Percentiles rank a stretch among this genome's conserved stretches.
Conservation (phyloP, 2,888 invertebrate species). For the Plagodis dolabraria region DNA sequence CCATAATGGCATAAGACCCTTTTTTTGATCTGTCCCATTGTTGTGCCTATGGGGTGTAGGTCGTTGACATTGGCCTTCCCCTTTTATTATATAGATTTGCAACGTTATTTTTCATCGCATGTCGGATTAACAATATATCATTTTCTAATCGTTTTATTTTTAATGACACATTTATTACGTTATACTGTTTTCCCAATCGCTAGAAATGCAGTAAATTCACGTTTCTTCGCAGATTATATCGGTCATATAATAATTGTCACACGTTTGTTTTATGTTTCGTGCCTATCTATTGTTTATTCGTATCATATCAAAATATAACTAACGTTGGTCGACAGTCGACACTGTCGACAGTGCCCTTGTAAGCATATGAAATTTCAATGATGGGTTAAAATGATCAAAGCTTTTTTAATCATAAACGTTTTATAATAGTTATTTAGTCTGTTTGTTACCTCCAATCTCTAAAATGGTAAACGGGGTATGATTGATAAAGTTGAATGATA, state of each 20-base stretch:
- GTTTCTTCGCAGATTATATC: conserved; percentile 33
- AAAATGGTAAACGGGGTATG: no score
- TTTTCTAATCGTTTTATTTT: conserved; percentile 62
- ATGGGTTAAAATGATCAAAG: no score
- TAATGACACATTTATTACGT: conserved; percentile 34
- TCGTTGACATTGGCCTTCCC: conserved; percentile 82
- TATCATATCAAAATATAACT: no score
- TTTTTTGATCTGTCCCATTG: conserved; percentile 72
- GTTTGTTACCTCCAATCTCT: no score
- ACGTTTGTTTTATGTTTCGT: background rate
- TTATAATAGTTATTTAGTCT: no score
- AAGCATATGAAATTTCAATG: no score
- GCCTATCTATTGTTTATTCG: no score
- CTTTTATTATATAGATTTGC: conserved; percentile 69
- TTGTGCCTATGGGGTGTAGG: conserved; percentile 74
- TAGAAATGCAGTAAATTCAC: conserved; percentile 42
- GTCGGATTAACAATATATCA: conserved; percentile 76
- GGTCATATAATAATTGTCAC: background rate
- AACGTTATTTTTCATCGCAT: conserved; percentile 70
- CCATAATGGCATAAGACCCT: conserved; percentile 75
- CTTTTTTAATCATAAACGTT: no score
- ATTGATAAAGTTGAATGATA: no score
- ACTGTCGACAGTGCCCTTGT: no score
- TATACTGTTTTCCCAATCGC: conserved; percentile 56
- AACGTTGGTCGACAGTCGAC: no score